These are phyloP conservation scores for Scyliorhinus canicula DNA, from an alignment of 2,797 vertebrate genomes.

Conservation along the genomic window DNA sequence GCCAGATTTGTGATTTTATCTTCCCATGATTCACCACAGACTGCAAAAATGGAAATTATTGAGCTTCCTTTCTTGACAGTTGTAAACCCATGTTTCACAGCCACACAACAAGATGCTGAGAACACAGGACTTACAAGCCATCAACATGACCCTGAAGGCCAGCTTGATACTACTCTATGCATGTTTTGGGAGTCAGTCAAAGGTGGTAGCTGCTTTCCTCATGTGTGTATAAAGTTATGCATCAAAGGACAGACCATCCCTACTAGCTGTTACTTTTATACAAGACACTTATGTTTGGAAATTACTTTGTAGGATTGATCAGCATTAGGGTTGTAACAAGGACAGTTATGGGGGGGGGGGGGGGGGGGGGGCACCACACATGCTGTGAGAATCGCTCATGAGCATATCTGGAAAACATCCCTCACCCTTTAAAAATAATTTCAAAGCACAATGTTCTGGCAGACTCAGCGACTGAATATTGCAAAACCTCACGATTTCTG, in stretches of 20 bases:
- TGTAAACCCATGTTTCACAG: no score
- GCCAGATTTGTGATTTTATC: no score
- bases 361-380: neutral
- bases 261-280: neutral
- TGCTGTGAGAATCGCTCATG: neutral
- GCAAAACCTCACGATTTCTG: neutral
- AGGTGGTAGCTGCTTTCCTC: no score
- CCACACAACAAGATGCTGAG: no score
- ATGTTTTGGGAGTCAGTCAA: no score
- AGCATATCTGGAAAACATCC: neutral
- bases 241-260: neutral
- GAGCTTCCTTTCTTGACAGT: no score
- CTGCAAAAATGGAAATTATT: no score
- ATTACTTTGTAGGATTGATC: neutral
- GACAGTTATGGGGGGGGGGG: neutral
- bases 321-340: neutral
- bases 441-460: slow-evolving; percentile 4
- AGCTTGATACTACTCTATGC: no score
- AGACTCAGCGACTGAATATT: neutral
- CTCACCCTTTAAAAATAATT: neutral
- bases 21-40: no score
- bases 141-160: no score
- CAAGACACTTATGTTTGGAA: neutral
- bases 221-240: no score
- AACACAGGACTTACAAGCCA: no score